Evolutionary conservation across 2,113 vertebrate species (phyloP), one percentile per base, ranked within the genome.

Genomic region (Rhinogobius similis): DNA sequence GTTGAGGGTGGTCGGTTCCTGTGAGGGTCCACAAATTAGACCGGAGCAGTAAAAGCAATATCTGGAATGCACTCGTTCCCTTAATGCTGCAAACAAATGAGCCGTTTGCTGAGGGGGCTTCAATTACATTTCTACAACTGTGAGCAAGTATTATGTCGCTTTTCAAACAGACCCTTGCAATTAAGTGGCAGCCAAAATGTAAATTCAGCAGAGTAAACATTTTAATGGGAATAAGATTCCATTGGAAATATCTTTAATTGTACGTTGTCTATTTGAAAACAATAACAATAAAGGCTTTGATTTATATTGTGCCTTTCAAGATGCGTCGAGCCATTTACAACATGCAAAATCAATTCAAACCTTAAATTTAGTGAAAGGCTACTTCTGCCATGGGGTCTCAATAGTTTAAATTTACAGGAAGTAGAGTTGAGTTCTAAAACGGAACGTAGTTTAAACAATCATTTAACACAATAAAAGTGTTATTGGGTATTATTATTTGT

Each of bases 61-160:
- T 61, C 58, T 61, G 6, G 18, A 61, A 36, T 36, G 27, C 29
- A 61, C 58, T n/a, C 20, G 20, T 10, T 36, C 32, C 27, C 58
- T 10, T 21, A 61, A 61, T 61, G 58, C 20, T 20, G 20, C 29
- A 20, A 38, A 61, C 58, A 61, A 61, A 61, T 61, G 18, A 36
- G 13, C n/a, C 24, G 21, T 20, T 65, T 50, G 65, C 63, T 80
- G 67, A 72, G 69, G 58, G 58, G 72, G 76, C 70, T 58, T 29
- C 18, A 29, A 58, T 58, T 58, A 58, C 55, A 29, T 26, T 14
- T 58, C 55, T 26, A 9, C n/a, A 18, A 11, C 8, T 52, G 26
- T 32, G 26, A 27, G 26, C 5, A 29, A 29, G 24, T 27, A 13
- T 18, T 29, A 58, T 58, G 55, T 29, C 29, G 55, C 24, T 58